Conservation (phyloP, 2,888 invertebrate genomes). For the Apotomis capreana region DNA sequence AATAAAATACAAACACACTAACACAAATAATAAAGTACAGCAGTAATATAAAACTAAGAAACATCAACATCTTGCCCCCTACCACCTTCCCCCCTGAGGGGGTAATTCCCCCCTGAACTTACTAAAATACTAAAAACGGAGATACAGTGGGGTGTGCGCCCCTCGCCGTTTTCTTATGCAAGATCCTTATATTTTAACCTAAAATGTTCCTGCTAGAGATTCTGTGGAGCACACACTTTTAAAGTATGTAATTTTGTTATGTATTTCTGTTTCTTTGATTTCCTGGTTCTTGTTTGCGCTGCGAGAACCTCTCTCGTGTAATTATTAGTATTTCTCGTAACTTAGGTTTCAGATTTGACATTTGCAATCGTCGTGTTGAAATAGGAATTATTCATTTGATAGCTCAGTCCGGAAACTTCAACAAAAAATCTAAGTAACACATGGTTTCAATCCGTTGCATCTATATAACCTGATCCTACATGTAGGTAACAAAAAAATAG, state of each 20-base stretch:
- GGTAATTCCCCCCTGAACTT: constrained; percentile 81
- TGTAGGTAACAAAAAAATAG: not conserved
- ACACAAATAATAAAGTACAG: constrained; percentile 82
- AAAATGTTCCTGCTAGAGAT: constrained; percentile 48
- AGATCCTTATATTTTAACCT: constrained; percentile 70
- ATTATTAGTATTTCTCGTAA: constrained; percentile 1
- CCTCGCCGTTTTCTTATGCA: constrained; percentile 81
- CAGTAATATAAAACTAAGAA: constrained; percentile 84
- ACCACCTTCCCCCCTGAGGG: constrained; percentile 57
- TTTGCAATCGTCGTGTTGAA: not conserved
- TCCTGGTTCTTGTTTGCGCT: not conserved
- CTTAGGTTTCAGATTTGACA: not conserved
- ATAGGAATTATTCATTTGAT: no score
- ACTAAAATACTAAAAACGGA: constrained; percentile 84
- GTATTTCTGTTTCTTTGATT: constrained; percentile 30
- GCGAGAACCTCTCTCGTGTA: not conserved
- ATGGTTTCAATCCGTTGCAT: no score
- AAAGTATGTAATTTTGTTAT: constrained; percentile 46
- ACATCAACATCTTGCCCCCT: constrained; percentile 81
- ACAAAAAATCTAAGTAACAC: no score
- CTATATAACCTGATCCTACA: no score
- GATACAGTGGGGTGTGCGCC: constrained; percentile 72
- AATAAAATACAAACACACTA: constrained; percentile 66
- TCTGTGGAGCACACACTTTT: constrained; percentile 47
- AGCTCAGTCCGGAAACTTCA: no score